Percentiles rank a stretch among this genome's conserved stretches.
Evolutionary conservation across 1,140 invertebrate genomes (phyloP).

Genomic region (Sweltsa coloradensis): DNA sequence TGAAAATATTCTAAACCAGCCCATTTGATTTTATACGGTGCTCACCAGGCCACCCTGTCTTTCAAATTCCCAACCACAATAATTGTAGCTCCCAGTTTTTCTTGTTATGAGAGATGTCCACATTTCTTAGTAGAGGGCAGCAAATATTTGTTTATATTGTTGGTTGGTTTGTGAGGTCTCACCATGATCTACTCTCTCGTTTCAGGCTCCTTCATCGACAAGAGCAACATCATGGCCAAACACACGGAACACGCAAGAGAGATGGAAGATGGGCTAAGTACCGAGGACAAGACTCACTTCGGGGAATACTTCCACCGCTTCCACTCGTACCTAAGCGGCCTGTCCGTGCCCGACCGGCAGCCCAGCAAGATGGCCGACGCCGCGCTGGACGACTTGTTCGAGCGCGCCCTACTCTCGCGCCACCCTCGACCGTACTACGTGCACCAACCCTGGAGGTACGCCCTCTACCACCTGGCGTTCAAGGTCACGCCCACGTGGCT

Average conservation of each 20-base stretch:
- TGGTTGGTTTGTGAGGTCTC: too few species aligned
- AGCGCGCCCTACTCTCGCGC: not conserved
- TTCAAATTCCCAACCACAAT: too few species aligned
- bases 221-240: not conserved
- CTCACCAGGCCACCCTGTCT: too few species aligned
- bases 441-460: not conserved
- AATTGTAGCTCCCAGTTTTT: too few species aligned
- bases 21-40: too few species aligned
- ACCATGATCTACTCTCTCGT: too few species aligned
- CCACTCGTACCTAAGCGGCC: not conserved
- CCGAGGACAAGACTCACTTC: not conserved
- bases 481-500: not conserved
- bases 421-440: not conserved
- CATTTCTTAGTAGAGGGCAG: too few species aligned
- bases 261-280: constrained; percentile 1
- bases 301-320: not conserved
- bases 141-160: too few species aligned
- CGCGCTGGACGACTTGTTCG: not conserved
- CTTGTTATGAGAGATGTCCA: too few species aligned
- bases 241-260: not conserved
- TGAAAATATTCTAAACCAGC: too few species aligned
- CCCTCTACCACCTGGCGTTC: not conserved
- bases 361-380: not conserved
- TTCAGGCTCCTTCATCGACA: not conserved
- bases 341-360: not conserved